Base-by-base conservation (phyloP, 1,140 invertebrate species). In the Micrasema longulum region DNA sequence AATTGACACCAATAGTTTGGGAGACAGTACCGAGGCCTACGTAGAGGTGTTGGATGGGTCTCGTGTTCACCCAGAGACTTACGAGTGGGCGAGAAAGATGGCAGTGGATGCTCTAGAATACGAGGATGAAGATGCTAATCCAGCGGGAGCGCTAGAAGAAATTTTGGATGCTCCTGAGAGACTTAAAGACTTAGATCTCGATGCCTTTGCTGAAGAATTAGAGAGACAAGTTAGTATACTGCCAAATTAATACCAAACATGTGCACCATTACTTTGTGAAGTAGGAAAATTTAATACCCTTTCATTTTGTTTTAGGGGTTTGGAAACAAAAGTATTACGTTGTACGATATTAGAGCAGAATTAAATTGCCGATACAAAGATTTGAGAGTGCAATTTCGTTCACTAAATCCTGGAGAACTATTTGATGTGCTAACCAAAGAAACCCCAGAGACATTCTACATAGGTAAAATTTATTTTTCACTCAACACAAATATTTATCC, bases 31-130 rank as follows among this genome's bases (percentile, higher is more conserved):
- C 0, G 95, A 98, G 78, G 91, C 93, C 0, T 97, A 97, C 77
- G 94, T 98, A 0, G 97, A 99, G 87, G 96, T 99, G 0, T 83
- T 99, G 3, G 98, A 99, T 80, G 97, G 97, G 0, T 98, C 98
- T 0, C 87, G 98, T 73, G 97, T 99, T 0, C 98, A 99, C 86
- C 98, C 98, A 0, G 98, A 99, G 84, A 97, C 96, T 0, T 99
- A 99, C 78, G 98, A 99, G 81, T 99, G 97, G 97, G 98, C 98
- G 0, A 85, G 97, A 18, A 99, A 99, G 86, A 99, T 99, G 97
- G 98, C 98, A 2, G 96, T 99, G 0, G 98, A 99, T 87, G 98
- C 98, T 6, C 84, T 99, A 10, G 98, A 99, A 76, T 98, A 99
- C 76, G 97, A 99, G 77, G 96, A 98, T 77, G 95, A 97, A 78